Percentiles rank a stretch among this genome's conserved stretches.
phyloP scores from a whole-genome alignment of 2,113 vertebrate genomes.

The Leucosticte australis region DNA sequence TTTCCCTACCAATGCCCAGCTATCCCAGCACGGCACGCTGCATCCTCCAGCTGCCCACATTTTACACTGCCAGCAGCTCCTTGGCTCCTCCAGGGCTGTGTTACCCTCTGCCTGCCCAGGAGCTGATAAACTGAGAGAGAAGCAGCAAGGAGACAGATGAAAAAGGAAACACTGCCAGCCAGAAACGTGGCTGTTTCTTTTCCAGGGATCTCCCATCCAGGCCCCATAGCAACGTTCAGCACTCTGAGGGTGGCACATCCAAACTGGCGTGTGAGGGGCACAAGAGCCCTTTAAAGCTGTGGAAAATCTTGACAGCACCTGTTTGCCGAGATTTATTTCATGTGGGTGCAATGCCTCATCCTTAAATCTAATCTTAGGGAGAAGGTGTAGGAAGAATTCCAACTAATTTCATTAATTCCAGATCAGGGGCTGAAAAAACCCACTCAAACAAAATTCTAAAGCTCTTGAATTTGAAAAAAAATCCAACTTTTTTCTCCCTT shows the following conservation, averaged over 20 bases:
- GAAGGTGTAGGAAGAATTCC: neutral
- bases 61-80: neutral
- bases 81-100: accelerated
- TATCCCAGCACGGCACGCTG: neutral
- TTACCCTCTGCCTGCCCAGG: neutral
- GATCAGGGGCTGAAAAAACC: neutral
- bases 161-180: neutral
- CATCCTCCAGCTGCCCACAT: accelerated
- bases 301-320: neutral
- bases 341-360: neutral
- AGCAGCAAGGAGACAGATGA: neutral
- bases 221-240: accelerated
- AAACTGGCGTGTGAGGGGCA: accelerated
- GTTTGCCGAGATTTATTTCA: neutral
- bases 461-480: neutral
- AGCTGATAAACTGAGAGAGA: accelerated
- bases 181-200: neutral
- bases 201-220: neutral
- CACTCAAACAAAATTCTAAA: neutral
- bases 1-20: accelerated
- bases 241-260: neutral
- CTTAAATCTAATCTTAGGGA: neutral
- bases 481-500: no score
- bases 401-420: neutral
- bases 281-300: neutral